phyloP scores from a whole-genome alignment of 1,140 invertebrate species.

The Bathynomus jamesi region DNA sequence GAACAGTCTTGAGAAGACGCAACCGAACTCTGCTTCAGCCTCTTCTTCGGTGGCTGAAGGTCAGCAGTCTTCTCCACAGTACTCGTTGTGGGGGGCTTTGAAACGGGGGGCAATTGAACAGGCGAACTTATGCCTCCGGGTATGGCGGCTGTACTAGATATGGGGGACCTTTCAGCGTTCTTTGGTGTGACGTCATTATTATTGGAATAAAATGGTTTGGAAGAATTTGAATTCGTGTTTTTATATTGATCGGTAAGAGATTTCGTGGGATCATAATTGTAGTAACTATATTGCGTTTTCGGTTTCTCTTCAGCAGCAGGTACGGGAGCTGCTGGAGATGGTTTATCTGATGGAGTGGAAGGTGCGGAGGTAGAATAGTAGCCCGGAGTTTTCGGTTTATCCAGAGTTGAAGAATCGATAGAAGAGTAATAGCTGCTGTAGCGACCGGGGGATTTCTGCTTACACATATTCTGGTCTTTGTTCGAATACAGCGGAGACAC shows the following conservation, averaged over 20 bases:
- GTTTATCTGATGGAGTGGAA: conserved; percentile 32
- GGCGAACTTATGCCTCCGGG: conserved; percentile 5
- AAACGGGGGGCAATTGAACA: conserved; percentile 4
- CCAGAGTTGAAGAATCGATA: conserved; percentile 21
- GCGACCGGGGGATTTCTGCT: conserved; percentile 34
- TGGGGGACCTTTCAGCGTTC: not conserved
- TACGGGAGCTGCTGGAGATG: conserved; percentile 25
- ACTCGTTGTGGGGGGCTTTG: conserved; percentile 8
- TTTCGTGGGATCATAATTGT: conserved; percentile 39
- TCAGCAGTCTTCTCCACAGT: not conserved
- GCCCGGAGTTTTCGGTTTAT: conserved; percentile 34
- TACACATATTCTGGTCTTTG: conserved; percentile 10
- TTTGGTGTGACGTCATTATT: not conserved
- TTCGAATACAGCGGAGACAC: conserved; percentile 33
- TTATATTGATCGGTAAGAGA: conserved; percentile 40
- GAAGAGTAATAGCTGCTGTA: conserved; percentile 32
- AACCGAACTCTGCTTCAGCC: not conserved
- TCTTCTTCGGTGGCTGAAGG: not conserved
- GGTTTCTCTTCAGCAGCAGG: conserved; percentile 23
- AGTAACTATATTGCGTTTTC: conserved; percentile 34
- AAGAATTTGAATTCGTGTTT: conserved; percentile 24
- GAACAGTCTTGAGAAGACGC: not conserved
- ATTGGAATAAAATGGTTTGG: not conserved
- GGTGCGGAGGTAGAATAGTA: conserved; percentile 35
- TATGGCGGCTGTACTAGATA: not conserved